Percentiles rank a stretch among this genome's conserved stretches.
These are phyloP conservation scores for Drosophila demipolita DNA, from an alignment of 2,888 invertebrate species.

Conservation along the genomic window DNA sequence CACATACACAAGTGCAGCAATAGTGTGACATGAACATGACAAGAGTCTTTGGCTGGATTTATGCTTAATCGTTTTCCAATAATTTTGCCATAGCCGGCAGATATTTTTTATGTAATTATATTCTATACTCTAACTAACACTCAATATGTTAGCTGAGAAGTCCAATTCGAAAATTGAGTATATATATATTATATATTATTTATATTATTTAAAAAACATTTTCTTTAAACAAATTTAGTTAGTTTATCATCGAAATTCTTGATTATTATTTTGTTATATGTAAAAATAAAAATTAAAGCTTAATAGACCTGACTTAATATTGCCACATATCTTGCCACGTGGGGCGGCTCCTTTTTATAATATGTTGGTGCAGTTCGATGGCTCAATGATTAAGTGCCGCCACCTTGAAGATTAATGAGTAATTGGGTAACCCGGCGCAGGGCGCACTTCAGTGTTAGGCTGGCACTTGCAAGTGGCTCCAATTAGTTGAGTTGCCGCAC, in stretches of 20 bases:
- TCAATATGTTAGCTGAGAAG: background rate
- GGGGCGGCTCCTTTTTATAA: conserved; percentile 11
- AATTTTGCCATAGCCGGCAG: conserved; percentile 50
- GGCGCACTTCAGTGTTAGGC: conserved; percentile 24
- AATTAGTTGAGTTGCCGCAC: conserved; percentile 54
- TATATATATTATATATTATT: too few species aligned
- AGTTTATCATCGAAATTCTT: background rate
- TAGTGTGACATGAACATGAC: conserved; percentile 34
- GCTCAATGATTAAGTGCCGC: conserved; percentile 50
- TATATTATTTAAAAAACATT: background rate
- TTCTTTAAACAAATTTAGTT: background rate
- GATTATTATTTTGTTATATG: background rate
- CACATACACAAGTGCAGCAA: conserved; percentile 1
- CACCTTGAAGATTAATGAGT: conserved; percentile 57
- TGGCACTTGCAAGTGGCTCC: conserved; percentile 40
- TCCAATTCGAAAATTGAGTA: too few species aligned
- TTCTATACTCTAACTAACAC: background rate
- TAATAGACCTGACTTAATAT: background rate
- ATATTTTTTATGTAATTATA: conserved; percentile 39
- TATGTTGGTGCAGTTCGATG: conserved; percentile 36
- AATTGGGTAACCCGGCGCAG: conserved; percentile 11
- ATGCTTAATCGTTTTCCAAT: conserved; percentile 68
- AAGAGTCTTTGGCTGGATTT: conserved; percentile 43
- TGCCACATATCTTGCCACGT: background rate
- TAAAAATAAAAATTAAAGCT: background rate